Evolutionary conservation across 2,113 vertebrate genomes (phyloP), one percentile per base, ranked within the genome.

Genomic region (Orcinus orca): DNA sequence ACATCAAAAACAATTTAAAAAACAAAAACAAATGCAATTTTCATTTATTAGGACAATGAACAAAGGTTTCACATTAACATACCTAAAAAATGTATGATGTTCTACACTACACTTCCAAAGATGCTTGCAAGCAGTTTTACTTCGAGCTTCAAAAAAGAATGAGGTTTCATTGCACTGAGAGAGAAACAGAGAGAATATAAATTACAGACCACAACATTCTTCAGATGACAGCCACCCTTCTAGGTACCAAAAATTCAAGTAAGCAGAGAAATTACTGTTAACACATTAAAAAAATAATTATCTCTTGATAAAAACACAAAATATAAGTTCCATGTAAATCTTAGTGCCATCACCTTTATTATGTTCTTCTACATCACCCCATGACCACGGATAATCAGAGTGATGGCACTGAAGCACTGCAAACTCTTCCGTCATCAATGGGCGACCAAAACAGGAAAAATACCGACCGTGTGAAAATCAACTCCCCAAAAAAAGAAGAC

Each of bases 81-180:
- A 99, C 99, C 99, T 99, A 98, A 99, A 99, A 98, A 99, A 99
- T 0, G 98, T 99, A 53, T 99, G 99, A 97, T 99, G 98, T 53
- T 99, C 99, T 17, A 99, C 99, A 87, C 99, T 99, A 95, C 99
- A 99, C 81, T 99, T 99, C 99, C 99, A 99, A 85, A 99, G 98
- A 97, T 99, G 98, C 97, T 99, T 99, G 97, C 99, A 99, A 31
- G 98, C 98, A 15, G 96, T 97, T 97, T 99, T 99, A 98, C 98
- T 99, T 63, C 97, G 98, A 31, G 99, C 98, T 97, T 99, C 99
- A 97, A 99, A 99, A 98, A 99, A 99, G 98, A 99, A 99, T 0
- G 99, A 99, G 15, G 99, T 99, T 98, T 99, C 99, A 44, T 98
- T 99, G 97, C 99, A 99, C 99, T 99, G 98, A 93, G 50, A 82